Evolutionary conservation across 2,113 vertebrate genomes (phyloP).

Genomic region (Archilochus colubris): DNA sequence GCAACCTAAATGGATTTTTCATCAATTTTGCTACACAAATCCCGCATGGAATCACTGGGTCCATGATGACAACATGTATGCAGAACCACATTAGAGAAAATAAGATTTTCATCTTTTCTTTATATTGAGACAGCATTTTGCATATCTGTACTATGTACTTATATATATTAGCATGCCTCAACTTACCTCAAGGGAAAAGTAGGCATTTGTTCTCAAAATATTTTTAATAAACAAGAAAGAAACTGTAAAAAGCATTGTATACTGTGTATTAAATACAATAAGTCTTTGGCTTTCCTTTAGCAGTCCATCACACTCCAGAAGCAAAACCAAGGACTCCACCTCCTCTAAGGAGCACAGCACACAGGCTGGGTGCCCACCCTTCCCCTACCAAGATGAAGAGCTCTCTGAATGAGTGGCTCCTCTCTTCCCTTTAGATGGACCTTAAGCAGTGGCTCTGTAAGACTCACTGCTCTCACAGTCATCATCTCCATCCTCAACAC

Average conservation of each 20-base stretch:
- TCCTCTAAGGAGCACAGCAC: background rate
- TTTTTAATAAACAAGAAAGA: background rate
- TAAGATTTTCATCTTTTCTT: background rate
- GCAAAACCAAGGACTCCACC: background rate
- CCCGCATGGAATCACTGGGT: background rate
- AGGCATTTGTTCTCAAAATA: background rate
- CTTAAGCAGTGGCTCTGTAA: background rate
- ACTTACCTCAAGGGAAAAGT: rapidly evolving
- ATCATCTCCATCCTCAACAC: constrained; percentile 2
- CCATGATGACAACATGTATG: background rate
- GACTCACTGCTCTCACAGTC: background rate
- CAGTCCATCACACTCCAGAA: background rate
- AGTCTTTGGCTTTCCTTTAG: background rate
- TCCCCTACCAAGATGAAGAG: background rate
- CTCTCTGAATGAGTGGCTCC: background rate
- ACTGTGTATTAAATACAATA: rapidly evolving
- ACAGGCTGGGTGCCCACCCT: background rate
- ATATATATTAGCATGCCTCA: background rate
- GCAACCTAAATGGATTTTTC: background rate
- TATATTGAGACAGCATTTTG: background rate
- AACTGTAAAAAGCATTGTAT: background rate
- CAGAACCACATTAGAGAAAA: background rate
- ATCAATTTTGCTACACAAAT: background rate
- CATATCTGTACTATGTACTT: background rate
- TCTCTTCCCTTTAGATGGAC: background rate